These are phyloP conservation scores for Athene cunicularia DNA, from an alignment of 2,113 vertebrate species.

Conservation along the genomic window DNA sequence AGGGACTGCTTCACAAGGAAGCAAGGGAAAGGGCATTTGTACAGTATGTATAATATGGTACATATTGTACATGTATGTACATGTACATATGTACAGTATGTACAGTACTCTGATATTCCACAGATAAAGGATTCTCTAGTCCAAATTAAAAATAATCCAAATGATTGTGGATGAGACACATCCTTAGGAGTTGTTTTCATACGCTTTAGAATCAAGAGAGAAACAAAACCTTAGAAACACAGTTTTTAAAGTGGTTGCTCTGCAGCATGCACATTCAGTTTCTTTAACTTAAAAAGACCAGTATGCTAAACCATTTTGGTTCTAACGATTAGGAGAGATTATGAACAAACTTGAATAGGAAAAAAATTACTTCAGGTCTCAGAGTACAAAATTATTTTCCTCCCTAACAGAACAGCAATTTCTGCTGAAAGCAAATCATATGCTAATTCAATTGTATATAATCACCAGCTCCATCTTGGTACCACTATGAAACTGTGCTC, in stretches of 20 bases:
- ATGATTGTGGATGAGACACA: not conserved
- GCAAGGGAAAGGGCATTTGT: not conserved
- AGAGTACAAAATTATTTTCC: not conserved
- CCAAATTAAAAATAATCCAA: not conserved
- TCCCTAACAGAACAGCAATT: not conserved
- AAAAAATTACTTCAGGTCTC: not conserved
- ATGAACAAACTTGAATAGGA: not conserved
- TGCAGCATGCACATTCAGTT: not conserved
- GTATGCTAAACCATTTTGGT: not conserved
- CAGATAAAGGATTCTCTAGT: not conserved
- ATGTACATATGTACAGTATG: too few species aligned
- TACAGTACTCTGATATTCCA: not conserved
- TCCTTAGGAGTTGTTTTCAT: not conserved
- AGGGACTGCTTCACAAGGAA: not conserved
- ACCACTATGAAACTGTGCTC: not conserved
- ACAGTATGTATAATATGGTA: not conserved
- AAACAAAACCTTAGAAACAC: not conserved
- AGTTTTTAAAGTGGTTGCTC: not conserved
- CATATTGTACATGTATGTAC: too few species aligned
- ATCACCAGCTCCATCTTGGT: not conserved
- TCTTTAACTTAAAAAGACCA: not conserved
- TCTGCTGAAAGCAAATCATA: not conserved
- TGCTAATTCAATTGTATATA: not conserved
- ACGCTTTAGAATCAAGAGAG: not conserved
- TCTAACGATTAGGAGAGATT: not conserved